Evolutionary conservation across 2,797 vertebrate species (phyloP).

Genomic region (Cuculus canorus): DNA sequence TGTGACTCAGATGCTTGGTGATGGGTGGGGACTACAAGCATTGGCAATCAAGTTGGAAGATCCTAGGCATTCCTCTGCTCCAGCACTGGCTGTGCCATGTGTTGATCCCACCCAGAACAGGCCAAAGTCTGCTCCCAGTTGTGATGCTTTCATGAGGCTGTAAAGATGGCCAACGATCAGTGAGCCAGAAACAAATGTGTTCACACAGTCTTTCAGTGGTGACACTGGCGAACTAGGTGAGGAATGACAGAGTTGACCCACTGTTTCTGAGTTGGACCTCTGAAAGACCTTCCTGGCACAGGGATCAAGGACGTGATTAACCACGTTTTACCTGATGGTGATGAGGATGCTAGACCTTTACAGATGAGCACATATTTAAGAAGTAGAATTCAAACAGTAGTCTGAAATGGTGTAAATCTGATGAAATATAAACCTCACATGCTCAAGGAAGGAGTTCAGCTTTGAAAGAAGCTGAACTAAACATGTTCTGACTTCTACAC

Average conservation of each 20-base stretch:
- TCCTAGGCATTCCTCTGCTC: not conserved
- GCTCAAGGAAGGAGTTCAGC: not conserved
- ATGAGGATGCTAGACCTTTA: not conserved
- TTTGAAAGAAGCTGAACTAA: conserved; percentile 2
- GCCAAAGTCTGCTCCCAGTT: not conserved
- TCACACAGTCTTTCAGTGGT: not conserved
- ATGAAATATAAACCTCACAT: not conserved
- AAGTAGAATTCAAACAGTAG: not conserved
- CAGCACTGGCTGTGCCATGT: fast-evolving
- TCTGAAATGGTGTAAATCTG: not conserved
- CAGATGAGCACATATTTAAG: not conserved
- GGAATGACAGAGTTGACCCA: not conserved
- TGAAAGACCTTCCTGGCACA: not conserved
- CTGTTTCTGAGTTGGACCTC: not conserved
- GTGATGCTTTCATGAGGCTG: not conserved
- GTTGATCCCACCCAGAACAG: not conserved
- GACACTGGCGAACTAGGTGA: not conserved
- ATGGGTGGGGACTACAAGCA: not conserved
- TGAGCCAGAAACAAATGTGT: not conserved
- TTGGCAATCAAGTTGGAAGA: not conserved
- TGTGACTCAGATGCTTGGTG: not conserved
- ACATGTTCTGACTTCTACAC: not conserved
- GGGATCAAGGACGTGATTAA: not conserved
- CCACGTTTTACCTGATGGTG: not conserved
- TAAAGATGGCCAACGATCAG: not conserved